A percentile compares a stretch with the other conserved stretches of the same genome.
Conservation (phyloP, 2,888 invertebrate genomes). For the Embidobia sp. region DNA sequence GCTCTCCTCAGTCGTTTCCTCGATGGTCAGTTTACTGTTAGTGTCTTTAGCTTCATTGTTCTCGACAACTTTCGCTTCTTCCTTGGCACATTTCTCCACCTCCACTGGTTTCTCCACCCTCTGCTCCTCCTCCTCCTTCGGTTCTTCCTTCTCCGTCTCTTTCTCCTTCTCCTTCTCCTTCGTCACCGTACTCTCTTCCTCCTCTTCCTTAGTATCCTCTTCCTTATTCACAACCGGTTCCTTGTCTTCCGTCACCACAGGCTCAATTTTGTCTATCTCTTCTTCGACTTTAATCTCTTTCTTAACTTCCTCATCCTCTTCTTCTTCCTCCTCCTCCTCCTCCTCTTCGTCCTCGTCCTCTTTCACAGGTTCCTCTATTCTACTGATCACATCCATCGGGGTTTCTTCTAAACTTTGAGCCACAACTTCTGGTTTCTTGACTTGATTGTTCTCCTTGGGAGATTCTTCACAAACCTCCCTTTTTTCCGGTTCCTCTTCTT, state of each 20-base stretch:
- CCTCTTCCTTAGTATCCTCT: conserved; percentile 30
- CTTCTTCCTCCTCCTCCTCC: conserved; percentile 26
- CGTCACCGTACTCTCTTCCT: conserved; percentile 24
- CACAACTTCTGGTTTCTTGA: no score
- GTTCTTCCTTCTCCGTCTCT: not conserved
- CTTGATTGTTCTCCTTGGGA: no score
- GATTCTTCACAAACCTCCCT: conserved; percentile 36
- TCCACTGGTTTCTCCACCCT: not conserved
- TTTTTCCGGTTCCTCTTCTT: conserved; percentile 43
- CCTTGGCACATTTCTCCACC: conserved; percentile 32
- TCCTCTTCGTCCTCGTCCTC: not conserved
- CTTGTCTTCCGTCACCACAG: not conserved
- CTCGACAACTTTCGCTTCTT: conserved; percentile 6
- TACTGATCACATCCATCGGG: no score
- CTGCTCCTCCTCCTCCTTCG: not conserved
- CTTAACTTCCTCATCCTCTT: conserved; percentile 26
- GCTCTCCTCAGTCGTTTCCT: conserved; percentile 73
- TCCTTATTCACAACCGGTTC: conserved; percentile 23
- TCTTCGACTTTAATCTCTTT: conserved; percentile 19
- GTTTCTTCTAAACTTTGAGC: no score
- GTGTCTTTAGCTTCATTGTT: conserved; percentile 18
- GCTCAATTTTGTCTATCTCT: no score
- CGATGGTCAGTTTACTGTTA: conserved; percentile 67
- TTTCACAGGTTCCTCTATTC: no score
- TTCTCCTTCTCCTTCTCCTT: conserved; percentile 1